These are phyloP conservation scores for Catocala nupta DNA, from an alignment of 2,888 invertebrate species.

Conservation along the genomic window DNA sequence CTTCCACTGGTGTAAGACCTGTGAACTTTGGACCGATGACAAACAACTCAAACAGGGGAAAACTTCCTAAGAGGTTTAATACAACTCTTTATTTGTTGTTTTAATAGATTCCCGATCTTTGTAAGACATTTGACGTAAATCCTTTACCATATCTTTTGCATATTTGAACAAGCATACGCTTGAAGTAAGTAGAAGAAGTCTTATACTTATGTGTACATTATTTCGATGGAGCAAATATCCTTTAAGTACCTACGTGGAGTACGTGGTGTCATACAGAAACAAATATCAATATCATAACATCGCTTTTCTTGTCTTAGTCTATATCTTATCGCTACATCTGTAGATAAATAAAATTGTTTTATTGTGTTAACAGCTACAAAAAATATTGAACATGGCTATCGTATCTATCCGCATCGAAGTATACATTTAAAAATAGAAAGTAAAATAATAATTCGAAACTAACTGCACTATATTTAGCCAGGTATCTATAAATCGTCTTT, in stretches of 20 bases:
- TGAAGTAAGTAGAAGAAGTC: conserved; percentile 23
- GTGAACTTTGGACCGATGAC: conserved; percentile 47
- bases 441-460: conserved; percentile 27
- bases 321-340: conserved; percentile 27
- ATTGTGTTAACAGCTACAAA: conserved; percentile 26
- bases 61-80: conserved; percentile 51
- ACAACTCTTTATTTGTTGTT: conserved; percentile 46
- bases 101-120: conserved; percentile 44
- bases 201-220: conserved; percentile 1
- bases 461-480: conserved; percentile 11
- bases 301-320: conserved; percentile 18
- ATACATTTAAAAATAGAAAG: conserved; percentile 21
- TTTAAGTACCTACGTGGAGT: background rate
- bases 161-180: conserved; percentile 31
- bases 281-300: conserved; percentile 1
- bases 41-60: conserved; percentile 43
- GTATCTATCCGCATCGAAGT: conserved; percentile 17
- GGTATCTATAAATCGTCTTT: conserved; percentile 26
- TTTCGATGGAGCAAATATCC: conserved; percentile 6
- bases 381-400: conserved; percentile 12
- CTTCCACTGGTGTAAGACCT: conserved; percentile 33
- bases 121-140: conserved; percentile 29
- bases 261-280: background rate
- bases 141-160: conserved; percentile 34
- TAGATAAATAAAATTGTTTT: conserved; percentile 29